These are phyloP conservation scores for Hypselothyrea guttata DNA, from an alignment of 2,888 invertebrate genomes.

Conservation along the genomic window DNA sequence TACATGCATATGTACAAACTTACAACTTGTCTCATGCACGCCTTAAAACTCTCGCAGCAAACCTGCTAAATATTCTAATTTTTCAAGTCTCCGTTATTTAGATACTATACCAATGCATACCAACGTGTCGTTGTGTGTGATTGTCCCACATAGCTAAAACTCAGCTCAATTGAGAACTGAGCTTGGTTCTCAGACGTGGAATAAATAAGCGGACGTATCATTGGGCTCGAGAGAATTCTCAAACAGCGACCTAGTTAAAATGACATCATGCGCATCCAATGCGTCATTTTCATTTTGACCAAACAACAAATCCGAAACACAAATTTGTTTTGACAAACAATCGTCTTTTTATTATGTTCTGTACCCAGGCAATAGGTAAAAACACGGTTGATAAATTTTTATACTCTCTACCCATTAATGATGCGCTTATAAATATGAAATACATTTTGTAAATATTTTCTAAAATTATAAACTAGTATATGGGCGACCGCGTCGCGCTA, in stretches of 20 bases:
- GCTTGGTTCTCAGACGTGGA: slow-evolving; percentile 1
- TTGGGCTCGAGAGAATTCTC: too few species aligned
- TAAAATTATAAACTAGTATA: too few species aligned
- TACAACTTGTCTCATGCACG: slow-evolving; percentile 3
- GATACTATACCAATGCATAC: slow-evolving; percentile 1
- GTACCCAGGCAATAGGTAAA: too few species aligned
- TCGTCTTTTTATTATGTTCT: too few species aligned
- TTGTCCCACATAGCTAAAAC: slow-evolving; percentile 10
- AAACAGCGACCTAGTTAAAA: slow-evolving; percentile 19
- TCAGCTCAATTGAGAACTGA: slow-evolving; percentile 15
- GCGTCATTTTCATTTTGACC: slow-evolving; percentile 29
- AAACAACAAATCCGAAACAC: slow-evolving; percentile 10
- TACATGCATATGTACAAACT: slow-evolving; percentile 1
- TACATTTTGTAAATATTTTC: too few species aligned
- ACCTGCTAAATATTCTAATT: slow-evolving; percentile 15
- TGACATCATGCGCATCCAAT: slow-evolving; percentile 64
- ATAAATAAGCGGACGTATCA: slow-evolving; percentile 8
- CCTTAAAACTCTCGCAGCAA: slow-evolving; percentile 14
- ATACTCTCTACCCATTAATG: too few species aligned
- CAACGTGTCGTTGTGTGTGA: slow-evolving; percentile 1
- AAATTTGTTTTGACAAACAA: neutral
- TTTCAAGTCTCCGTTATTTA: slow-evolving; percentile 10
- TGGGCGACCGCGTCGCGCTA: too few species aligned
- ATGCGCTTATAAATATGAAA: too few species aligned
- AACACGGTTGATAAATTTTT: too few species aligned